phyloP scores from a whole-genome alignment of 2,888 invertebrate species.

The Drosophila atripex region DNA sequence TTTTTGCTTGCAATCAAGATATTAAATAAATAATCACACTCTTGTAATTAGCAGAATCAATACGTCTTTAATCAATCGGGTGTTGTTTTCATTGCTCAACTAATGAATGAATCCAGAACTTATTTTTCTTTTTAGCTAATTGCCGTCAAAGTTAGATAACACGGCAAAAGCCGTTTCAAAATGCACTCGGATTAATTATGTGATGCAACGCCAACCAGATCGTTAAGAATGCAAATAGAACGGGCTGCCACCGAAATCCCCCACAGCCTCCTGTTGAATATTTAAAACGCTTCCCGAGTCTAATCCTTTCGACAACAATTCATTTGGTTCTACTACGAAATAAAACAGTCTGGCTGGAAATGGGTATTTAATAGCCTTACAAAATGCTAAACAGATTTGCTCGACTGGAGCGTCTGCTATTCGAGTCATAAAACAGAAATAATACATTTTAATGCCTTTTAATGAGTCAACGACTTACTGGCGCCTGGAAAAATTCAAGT shows the following conservation, averaged over 20 bases:
- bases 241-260: not conserved
- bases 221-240: constrained; percentile 14
- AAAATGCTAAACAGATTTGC: constrained; percentile 25
- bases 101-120: not conserved
- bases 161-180: constrained; percentile 1
- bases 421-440: constrained; percentile 13
- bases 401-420: not conserved
- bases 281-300: not conserved
- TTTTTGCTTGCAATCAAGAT: no score
- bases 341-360: not conserved
- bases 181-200: constrained; percentile 16
- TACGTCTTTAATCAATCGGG: not conserved
- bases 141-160: not conserved
- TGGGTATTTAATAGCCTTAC: constrained; percentile 16
- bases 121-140: not conserved
- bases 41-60: not conserved
- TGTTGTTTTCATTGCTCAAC: not conserved
- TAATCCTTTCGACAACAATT: constrained; percentile 4
- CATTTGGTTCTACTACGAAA: not conserved
- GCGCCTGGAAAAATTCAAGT: constrained; percentile 41
- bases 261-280: constrained; percentile 7
- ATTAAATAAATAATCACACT: no score
- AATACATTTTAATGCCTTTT: constrained; percentile 42
- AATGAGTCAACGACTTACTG: constrained; percentile 40
- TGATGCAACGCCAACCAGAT: not conserved